Evolutionary conservation across 2,113 vertebrate genomes (phyloP), one percentile per base, ranked within the genome.

Genomic region (Euleptes europaea): DNA sequence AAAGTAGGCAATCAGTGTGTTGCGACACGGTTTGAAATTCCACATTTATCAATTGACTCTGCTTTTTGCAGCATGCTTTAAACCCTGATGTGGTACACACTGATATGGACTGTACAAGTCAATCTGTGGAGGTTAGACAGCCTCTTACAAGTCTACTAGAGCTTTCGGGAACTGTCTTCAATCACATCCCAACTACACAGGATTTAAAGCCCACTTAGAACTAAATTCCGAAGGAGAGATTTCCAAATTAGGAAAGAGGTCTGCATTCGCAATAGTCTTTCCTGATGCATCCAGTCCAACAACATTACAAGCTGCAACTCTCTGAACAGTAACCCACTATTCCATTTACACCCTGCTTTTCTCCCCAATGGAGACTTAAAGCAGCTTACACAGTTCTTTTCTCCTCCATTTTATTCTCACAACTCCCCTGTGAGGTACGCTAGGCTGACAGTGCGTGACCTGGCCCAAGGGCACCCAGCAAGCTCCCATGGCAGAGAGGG

Each of bases 221-320:
- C n/a, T 1, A 0, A 2, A 15, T 0, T 13, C 31, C n/a, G 44
- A 1, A 28, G 73, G 0, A 19, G 57, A 35, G 40, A n/a, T 0
- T 21, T 0, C 40, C 51, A 6, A 17, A 28, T 5, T 33, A 78
- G 4, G 7, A 0, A 51, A n/a, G 3, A 0, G 28, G 17, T 21
- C n/a, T 14, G 5, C 5, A 42, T 5, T 0, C 60, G 42, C 31
- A 19, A 0, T 0, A 21, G 6, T 9, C 51, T 54, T 3, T 54
- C 60, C 14, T 33, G 2, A 13, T 3, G 15, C 13, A 70, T 11
- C 11, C 23, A 12, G 9, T 21, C 23, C 14, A 35, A 38, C 17
- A 70, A 11, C 9, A 80, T 31, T 44, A 47, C 8, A 40, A n/a
- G 31, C 6, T 38, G 40, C 19, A 19, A 26, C 2, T 38, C 14